Base-by-base conservation (phyloP, 2,113 vertebrate genomes). In the Parotia lawesii region DNA sequence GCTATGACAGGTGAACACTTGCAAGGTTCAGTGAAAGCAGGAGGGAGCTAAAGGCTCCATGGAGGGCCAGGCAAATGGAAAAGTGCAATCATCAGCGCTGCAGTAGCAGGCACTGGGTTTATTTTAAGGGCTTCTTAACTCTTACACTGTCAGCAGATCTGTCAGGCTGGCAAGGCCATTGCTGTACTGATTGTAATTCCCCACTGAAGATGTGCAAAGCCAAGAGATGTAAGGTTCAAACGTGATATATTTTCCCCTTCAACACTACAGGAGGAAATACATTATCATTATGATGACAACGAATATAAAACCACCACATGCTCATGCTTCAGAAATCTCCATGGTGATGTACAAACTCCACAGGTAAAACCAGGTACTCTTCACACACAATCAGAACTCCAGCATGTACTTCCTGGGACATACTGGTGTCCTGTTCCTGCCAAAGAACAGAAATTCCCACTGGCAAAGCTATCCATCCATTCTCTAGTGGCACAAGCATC, bases 41-140 rank as follows among this genome's bases (percentile, higher is more conserved):
- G 23, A 80, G 64, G 33, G 31, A 88, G 45, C 53, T 82, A 27
- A 92, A 79, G 71, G 66, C 67, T 80, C 67, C 79, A 86, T 24
- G 16, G 50, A 89, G 72, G 60, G 47, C 25, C 67, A 88, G 23
- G 76, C 54, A 93, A 90, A 94, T 57, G 48, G 40, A 75, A 85
- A 91, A 91, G 11, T 57, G 58, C 85, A 85, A 44, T 71, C 84
- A 87, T 67, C 77, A 94, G 65, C 1, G 0, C 35, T 81, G 80
- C 60, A 77, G 79, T 29, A 40, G 53, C 53, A 85, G 18, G 48
- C 72, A 66, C 42, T 61, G 72, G 35, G 69, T 87, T 92, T 93
- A 89, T 87, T 94, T 92, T 89, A 94, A 92, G 80, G 84, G 31
- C 48, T 93, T 91, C 80, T 87, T 29, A 82, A 72, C 40, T 85